These are phyloP conservation scores for Drosophila arizonae DNA, from an alignment of 1,140 invertebrate genomes.

Conservation along the genomic window DNA sequence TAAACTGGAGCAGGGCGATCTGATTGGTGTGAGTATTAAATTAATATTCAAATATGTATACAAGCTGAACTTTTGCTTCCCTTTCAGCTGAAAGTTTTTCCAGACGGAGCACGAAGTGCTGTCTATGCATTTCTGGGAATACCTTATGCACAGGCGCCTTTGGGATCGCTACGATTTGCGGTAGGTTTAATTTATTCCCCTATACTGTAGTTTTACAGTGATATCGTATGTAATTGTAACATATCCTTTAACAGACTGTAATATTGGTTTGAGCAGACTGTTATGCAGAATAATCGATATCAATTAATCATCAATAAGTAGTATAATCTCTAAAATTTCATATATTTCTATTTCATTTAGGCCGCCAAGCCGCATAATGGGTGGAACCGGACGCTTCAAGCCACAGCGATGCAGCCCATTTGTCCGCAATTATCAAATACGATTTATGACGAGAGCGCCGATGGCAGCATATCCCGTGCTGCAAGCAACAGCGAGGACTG, in stretches of 20 bases:
- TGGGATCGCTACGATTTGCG: conserved; percentile 85
- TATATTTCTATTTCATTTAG: conserved; percentile 52
- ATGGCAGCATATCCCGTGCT: conserved; percentile 46
- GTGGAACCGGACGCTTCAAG: conserved; percentile 83
- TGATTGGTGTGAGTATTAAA: conserved; percentile 61
- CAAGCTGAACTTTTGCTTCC: background rate
- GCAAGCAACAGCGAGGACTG: conserved; percentile 84
- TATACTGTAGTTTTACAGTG: too few relatives aligned
- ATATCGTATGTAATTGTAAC: too few relatives aligned
- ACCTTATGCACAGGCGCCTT: conserved; percentile 87
- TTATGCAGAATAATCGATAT: too few relatives aligned
- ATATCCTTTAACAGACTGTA: background rate
- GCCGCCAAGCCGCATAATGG: conserved; percentile 83
- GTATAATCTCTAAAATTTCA: too few relatives aligned
- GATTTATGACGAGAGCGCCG: conserved; percentile 73
- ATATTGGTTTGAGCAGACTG: background rate
- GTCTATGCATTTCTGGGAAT: conserved; percentile 87
- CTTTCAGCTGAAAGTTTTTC: conserved; percentile 83
- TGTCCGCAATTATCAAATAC: conserved; percentile 84
- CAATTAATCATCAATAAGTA: too few relatives aligned
- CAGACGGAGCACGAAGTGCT: conserved; percentile 81
- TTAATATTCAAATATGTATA: background rate
- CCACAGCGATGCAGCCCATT: conserved; percentile 83
- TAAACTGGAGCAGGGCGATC: conserved; percentile 70
- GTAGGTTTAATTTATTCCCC: conserved; percentile 56